These are phyloP conservation scores for Siderastrea radians DNA, from an alignment of 92 coral and sea anemone species.

Conservation along the genomic window DNA sequence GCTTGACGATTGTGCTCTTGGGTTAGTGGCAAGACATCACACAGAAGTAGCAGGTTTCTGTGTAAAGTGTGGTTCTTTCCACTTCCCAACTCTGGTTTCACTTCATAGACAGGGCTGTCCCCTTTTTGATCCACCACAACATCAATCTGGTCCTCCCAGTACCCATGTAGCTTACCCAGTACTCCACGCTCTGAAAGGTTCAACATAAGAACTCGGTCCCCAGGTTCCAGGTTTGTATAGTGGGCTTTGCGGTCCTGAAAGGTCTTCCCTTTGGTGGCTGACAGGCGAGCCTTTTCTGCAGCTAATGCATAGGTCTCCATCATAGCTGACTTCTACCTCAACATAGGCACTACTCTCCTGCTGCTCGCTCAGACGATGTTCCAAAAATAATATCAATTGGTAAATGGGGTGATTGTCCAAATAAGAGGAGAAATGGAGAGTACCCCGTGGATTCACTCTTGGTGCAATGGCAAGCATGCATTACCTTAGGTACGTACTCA, in stretches of 20 bases:
- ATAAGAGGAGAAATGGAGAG: not conserved
- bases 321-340: not conserved
- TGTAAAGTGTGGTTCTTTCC: constrained; percentile 20
- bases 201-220: constrained; percentile 38
- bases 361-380: too few relatives aligned
- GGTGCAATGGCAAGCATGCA: constrained; percentile 64
- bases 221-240: constrained; percentile 37
- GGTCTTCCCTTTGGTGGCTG: constrained; percentile 16
- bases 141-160: constrained; percentile 58
- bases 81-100: constrained; percentile 16
- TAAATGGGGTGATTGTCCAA: not conserved
- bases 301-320: constrained; percentile 35
- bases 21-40: constrained; percentile 19
- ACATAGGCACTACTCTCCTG: too few relatives aligned
- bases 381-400: constrained; percentile 12
- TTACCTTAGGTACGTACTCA: constrained; percentile 47
- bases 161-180: constrained; percentile 29
- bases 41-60: constrained; percentile 42
- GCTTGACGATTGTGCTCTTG: not conserved
- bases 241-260: constrained; percentile 32
- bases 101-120: constrained; percentile 33
- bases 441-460: constrained; percentile 22
- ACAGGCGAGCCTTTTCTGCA: constrained; percentile 4
- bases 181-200: constrained; percentile 37
- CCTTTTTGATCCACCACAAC: constrained; percentile 41